Base-by-base conservation (phyloP, 2,888 invertebrate genomes). In the Drosophila mulleri region DNA sequence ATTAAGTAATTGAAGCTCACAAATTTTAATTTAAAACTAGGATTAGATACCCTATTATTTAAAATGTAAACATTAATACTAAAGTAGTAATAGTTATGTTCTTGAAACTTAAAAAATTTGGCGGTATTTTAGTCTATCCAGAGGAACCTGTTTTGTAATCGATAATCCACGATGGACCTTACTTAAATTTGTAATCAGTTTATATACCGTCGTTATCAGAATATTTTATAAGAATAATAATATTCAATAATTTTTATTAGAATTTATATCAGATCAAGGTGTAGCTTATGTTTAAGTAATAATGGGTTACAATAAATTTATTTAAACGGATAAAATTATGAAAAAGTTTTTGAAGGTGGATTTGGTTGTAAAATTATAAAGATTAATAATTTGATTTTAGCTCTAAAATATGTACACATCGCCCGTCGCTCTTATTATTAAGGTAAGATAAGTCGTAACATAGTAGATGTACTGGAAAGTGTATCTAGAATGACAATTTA, bases 271-370 rank as follows among this genome's bases (percentile, higher is more conserved):
- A 95, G 50, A 52, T 52, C 32, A 52, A 52, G 50, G 94, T 95
- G 94, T 94, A 95, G 95, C 94, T 94, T 93, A 95, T 95, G 93
- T 91, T 94, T 94, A 94, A 94, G 95, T 93, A 93, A 60, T 75
- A 94, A 94, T 95, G 95, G 94, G 94, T 95, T 95, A 95, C 95
- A 94, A 94, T 95, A 94, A 94, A 93, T 82, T 80, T 91, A 92
- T 92, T 93, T 92, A 91, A 77, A 89, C 83, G 91, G 77, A 92
- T 91, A 75, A 81, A 91, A 92, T 92, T 93, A 93, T 94, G 93
- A 94, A 93, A 94, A 92, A 78, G 93, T 42, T 93, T 90, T 92
- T 94, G 88, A 95, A 95, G 89, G 91, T 94, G 95, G 95, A 95
- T 95, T 95, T 95, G 94, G 94, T 93, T 94, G 94, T 95, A 95